A percentile compares a stretch with the other conserved stretches of the same genome.
Evolutionary conservation across 2,113 vertebrate genomes (phyloP).

Genomic region (Thunnus maccoyii): DNA sequence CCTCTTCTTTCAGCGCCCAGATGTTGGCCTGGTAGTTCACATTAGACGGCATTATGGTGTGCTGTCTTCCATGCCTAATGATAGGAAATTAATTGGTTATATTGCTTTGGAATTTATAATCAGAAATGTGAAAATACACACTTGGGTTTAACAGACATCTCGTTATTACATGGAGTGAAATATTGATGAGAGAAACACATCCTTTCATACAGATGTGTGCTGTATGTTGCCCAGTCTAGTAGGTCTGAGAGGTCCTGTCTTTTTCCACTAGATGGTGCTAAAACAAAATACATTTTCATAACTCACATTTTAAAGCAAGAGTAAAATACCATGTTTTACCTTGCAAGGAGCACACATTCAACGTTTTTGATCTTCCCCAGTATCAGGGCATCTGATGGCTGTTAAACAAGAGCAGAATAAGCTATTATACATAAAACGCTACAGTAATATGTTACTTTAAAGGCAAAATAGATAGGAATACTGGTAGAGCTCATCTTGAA

Average conservation of each 20-base stretch:
- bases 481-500: not conserved
- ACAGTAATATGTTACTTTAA: not conserved
- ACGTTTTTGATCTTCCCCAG: slow-evolving; percentile 97
- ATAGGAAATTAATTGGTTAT: not conserved
- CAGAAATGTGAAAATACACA: not conserved
- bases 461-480: not conserved
- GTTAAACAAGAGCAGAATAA: slow-evolving; percentile 41
- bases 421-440: not conserved
- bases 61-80: slow-evolving; percentile 92
- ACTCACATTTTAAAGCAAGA: not conserved
- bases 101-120: not conserved
- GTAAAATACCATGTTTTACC: slow-evolving; percentile 80
- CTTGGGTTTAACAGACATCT: not conserved
- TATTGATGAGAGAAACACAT: not conserved
- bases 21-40: slow-evolving; percentile 97
- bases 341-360: slow-evolving; percentile 95
- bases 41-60: slow-evolving; percentile 94
- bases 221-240: too few relatives aligned
- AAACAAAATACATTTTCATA: not conserved
- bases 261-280: slow-evolving; percentile 73
- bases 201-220: too few relatives aligned
- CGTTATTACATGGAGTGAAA: not conserved
- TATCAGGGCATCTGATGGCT: slow-evolving; percentile 97
- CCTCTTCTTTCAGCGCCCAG: slow-evolving; percentile 94
- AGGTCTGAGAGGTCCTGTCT: not conserved